Percentiles rank a stretch among this genome's conserved stretches.
These are phyloP conservation scores for Thamnaconus septentrionalis DNA, from an alignment of 2,113 vertebrate species.

Conservation along the genomic window DNA sequence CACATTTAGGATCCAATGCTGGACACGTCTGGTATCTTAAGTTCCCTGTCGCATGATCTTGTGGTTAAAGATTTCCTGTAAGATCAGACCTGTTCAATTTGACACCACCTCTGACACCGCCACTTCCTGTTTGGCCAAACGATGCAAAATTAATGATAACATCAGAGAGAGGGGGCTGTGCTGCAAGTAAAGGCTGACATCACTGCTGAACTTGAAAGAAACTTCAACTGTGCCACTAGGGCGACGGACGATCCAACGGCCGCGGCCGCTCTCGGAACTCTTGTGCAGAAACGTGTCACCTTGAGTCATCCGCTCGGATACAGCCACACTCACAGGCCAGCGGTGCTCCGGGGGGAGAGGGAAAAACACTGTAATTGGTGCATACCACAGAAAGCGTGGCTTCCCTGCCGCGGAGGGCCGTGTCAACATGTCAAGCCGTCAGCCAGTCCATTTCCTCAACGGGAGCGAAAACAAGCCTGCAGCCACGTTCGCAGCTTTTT, in stretches of 20 bases:
- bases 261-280: constrained; percentile 2
- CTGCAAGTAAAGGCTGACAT: neutral
- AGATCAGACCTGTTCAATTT: no score
- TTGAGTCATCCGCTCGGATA: constrained; percentile 42
- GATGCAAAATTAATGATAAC: constrained; percentile 14
- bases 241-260: neutral
- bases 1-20: no score
- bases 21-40: no score
- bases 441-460: neutral
- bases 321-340: constrained; percentile 30
- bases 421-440: constrained; percentile 14
- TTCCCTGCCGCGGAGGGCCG: constrained; percentile 17
- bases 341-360: constrained; percentile 10
- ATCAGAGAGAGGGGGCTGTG: no score
- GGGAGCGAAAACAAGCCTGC: no score
- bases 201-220: constrained; percentile 1
- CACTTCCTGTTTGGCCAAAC: neutral
- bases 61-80: no score
- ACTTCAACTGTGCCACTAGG: constrained; percentile 24
- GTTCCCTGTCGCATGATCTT: no score
- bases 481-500: neutral
- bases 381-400: constrained; percentile 18
- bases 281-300: constrained; percentile 31
- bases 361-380: constrained; percentile 47
- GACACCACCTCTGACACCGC: neutral